These are phyloP conservation scores for Lamellibrachia luymesi DNA, from an alignment of 1,140 invertebrate genomes.

Conservation along the genomic window DNA sequence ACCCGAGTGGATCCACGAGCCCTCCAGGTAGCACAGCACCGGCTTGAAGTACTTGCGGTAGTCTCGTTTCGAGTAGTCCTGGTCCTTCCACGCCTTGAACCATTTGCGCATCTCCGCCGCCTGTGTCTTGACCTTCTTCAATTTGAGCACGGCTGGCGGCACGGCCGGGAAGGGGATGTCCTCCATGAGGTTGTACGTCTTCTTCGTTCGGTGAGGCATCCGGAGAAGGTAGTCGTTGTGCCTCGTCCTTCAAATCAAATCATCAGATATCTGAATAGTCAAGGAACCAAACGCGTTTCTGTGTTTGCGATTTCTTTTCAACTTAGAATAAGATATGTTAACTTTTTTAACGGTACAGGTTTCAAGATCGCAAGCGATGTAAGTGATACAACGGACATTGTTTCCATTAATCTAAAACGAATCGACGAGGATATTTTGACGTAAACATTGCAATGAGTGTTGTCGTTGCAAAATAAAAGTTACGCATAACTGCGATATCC, in stretches of 20 bases:
- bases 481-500: no score
- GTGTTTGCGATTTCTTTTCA: no score
- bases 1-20: conserved; percentile 32
- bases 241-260: conserved; percentile 14
- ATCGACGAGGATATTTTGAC: no score
- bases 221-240: conserved; percentile 30
- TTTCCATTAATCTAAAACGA: no score
- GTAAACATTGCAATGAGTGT: no score
- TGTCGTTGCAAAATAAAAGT: no score
- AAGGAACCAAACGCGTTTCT: no score
- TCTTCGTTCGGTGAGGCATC: conserved; percentile 2
- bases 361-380: no score
- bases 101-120: conserved; percentile 27
- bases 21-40: conserved; percentile 39
- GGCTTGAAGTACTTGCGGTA: conserved; percentile 32
- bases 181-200: not conserved
- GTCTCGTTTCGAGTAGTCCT: conserved; percentile 27
- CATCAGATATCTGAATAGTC: no score
- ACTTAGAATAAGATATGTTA: no score
- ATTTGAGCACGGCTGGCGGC: not conserved
- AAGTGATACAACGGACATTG: no score
- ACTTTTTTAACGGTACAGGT: no score
- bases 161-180: conserved; percentile 8
- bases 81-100: conserved; percentile 32
- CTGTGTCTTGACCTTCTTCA: not conserved